These are phyloP conservation scores for Erebia ligea DNA, from an alignment of 2,888 invertebrate genomes.

Conservation along the genomic window DNA sequence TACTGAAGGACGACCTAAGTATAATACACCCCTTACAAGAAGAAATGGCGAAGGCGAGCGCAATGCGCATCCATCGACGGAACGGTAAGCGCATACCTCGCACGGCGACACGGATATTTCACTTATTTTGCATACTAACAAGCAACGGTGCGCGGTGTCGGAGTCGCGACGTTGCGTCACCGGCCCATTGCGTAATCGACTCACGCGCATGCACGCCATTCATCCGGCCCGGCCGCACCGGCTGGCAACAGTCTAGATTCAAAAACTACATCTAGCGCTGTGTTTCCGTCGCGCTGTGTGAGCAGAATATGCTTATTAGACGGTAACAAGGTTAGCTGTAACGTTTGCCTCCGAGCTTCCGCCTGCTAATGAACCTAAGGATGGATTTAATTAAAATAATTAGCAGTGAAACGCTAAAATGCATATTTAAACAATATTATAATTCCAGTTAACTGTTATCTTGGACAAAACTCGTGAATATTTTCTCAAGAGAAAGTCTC, in stretches of 20 bases:
- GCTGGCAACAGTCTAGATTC: constrained; percentile 63
- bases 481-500: constrained; percentile 22
- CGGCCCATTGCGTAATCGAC: constrained; percentile 53
- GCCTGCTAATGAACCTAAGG: constrained; percentile 35
- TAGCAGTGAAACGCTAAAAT: constrained; percentile 27
- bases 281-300: constrained; percentile 44
- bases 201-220: constrained; percentile 74
- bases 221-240: constrained; percentile 61
- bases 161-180: constrained; percentile 73
- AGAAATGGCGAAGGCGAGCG: background rate
- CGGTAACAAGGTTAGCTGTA: constrained; percentile 40
- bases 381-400: constrained; percentile 37
- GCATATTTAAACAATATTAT: constrained; percentile 15
- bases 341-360: constrained; percentile 34
- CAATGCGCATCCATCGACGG: constrained; percentile 49
- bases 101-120: constrained; percentile 65
- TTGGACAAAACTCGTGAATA: constrained; percentile 17
- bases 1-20: background rate
- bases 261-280: constrained; percentile 41
- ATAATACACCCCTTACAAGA: too few species aligned
- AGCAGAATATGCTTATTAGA: constrained; percentile 42
- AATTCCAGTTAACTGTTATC: constrained; percentile 17
- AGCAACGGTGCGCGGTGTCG: constrained; percentile 64
- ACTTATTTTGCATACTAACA: constrained; percentile 78
- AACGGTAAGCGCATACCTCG: constrained; percentile 63